These are phyloP conservation scores for Helicolenus hilgendorfi DNA, from an alignment of 2,797 vertebrate genomes.

Conservation along the genomic window DNA sequence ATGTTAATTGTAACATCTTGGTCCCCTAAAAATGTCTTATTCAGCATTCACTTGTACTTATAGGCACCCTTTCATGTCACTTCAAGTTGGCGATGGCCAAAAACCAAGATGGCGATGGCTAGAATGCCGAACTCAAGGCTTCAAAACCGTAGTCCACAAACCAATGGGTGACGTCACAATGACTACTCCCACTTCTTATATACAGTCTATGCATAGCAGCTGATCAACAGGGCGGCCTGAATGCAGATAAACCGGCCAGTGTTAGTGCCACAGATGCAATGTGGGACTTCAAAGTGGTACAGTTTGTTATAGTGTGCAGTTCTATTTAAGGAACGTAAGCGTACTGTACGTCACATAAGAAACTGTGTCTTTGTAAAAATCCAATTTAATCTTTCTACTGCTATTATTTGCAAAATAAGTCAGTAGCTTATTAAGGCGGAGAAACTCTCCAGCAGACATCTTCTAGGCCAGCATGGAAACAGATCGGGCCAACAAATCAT, in stretches of 20 bases:
- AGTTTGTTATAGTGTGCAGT: not conserved
- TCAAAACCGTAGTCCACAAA: no score
- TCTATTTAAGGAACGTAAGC: not conserved
- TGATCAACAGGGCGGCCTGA: not conserved
- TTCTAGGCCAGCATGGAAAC: slow-evolving; percentile 23
- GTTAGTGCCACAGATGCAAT: not conserved
- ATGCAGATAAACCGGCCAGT: not conserved
- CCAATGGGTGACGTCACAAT: no score
- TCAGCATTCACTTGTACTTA: no score
- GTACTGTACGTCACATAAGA: not conserved
- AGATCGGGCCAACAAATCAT: slow-evolving; percentile 15
- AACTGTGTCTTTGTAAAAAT: slow-evolving; percentile 16
- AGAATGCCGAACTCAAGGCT: no score
- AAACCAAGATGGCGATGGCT: no score
- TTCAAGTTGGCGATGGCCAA: no score
- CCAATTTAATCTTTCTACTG: slow-evolving; percentile 5
- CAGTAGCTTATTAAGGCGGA: not conserved
- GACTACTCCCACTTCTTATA: no score
- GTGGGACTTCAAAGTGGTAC: not conserved
- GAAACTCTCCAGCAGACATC: slow-evolving; percentile 11
- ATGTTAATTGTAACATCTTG: no score
- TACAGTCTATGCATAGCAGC: not conserved
- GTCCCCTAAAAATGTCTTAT: no score
- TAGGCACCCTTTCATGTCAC: no score
- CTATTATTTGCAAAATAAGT: slow-evolving; percentile 22